phyloP scores from a whole-genome alignment of 2,797 vertebrate genomes.

The Percopsis omiscomaycus region DNA sequence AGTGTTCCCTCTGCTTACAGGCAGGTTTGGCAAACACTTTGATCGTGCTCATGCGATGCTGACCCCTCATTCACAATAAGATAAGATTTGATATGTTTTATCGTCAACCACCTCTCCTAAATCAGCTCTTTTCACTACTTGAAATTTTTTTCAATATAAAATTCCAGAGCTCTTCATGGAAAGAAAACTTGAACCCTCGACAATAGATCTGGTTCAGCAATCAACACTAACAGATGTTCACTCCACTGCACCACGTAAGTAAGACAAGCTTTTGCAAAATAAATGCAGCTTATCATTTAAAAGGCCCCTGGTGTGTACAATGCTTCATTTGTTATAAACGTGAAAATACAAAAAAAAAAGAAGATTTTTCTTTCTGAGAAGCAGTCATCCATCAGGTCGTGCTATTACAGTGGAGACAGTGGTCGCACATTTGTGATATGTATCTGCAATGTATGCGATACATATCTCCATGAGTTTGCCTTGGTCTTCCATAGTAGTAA shows the following conservation, averaged over 20 bases:
- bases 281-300: constrained; percentile 66
- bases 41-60: constrained; percentile 18
- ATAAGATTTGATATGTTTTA: constrained; percentile 53
- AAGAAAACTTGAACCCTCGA: constrained; percentile 38
- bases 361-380: constrained; percentile 39
- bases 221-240: constrained; percentile 62
- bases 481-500: background rate
- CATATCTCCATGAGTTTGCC: background rate
- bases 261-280: constrained; percentile 56
- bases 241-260: constrained; percentile 33
- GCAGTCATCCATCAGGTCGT: constrained; percentile 37
- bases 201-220: constrained; percentile 55
- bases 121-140: constrained; percentile 47
- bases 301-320: constrained; percentile 53
- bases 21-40: constrained; percentile 13
- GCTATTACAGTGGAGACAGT: constrained; percentile 30
- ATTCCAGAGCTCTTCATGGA: constrained; percentile 43
- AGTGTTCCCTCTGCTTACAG: constrained; percentile 23
- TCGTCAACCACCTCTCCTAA: constrained; percentile 52
- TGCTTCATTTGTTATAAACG: constrained; percentile 48
- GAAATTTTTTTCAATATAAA: constrained; percentile 50
- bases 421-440: constrained; percentile 15
- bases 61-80: constrained; percentile 49
- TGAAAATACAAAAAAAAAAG: constrained; percentile 32
- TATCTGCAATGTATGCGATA: background rate